Evolutionary conservation across 2,797 vertebrate genomes (phyloP).

Genomic region (Silurus lanzhouensis): DNA sequence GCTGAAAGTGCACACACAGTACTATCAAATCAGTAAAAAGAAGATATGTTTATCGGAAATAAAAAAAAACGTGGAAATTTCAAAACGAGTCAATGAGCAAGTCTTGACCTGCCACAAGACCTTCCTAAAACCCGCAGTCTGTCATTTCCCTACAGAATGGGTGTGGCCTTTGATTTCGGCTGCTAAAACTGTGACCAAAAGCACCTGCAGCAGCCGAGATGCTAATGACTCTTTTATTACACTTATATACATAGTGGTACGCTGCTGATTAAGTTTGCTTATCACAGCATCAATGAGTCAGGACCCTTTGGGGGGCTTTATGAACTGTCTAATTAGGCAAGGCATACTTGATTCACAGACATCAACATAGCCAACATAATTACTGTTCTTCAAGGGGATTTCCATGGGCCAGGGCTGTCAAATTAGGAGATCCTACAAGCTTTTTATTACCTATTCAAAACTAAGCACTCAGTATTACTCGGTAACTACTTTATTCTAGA

Average conservation of each 20-base stretch:
- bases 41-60: not conserved
- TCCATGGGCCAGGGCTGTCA: not conserved
- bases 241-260: constrained; percentile 11
- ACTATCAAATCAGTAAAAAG: not conserved
- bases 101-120: constrained; percentile 63
- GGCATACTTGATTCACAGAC: constrained; percentile 51
- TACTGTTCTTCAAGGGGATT: constrained; percentile 37
- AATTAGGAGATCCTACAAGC: not conserved
- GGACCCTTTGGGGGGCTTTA: constrained; percentile 10
- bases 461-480: too few species aligned
- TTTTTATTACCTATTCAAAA: not conserved
- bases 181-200: constrained; percentile 18
- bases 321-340: constrained; percentile 48
- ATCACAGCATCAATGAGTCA: constrained; percentile 44
- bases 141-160: constrained; percentile 58
- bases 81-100: constrained; percentile 60
- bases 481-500: not conserved
- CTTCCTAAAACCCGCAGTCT: constrained; percentile 55
- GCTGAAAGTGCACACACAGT: not conserved
- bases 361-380: not conserved
- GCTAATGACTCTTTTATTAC: constrained; percentile 23
- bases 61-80: constrained; percentile 8
- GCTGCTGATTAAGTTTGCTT: constrained; percentile 34
- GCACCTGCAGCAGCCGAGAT: constrained; percentile 20
- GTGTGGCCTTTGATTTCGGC: constrained; percentile 62